phyloP scores from a whole-genome alignment of 2,797 vertebrate species.

The Alauda arvensis region DNA sequence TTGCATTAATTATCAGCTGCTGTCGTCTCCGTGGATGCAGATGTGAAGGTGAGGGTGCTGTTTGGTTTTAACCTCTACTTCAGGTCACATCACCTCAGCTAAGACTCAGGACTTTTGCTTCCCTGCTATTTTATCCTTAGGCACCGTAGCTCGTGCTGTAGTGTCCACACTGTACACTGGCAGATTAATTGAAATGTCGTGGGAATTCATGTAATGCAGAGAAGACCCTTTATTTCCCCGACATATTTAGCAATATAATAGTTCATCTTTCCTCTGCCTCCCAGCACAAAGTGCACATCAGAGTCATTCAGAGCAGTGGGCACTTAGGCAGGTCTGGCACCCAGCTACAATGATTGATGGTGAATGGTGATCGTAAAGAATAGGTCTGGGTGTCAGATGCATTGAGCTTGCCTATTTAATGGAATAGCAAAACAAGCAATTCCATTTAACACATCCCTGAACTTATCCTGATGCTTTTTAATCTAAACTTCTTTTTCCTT shows the following conservation, averaged over 20 bases:
- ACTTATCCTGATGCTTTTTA: conserved; percentile 26
- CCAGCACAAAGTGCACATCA: neutral
- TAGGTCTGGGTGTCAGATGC: conserved; percentile 10
- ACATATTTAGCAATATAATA: conserved; percentile 24
- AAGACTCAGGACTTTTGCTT: neutral
- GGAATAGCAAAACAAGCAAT: conserved; percentile 64
- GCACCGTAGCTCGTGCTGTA: neutral
- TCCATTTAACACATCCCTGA: conserved; percentile 48
- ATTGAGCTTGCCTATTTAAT: conserved; percentile 51
- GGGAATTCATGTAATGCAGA: neutral
- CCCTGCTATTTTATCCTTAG: neutral
- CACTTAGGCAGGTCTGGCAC: conserved; percentile 30
- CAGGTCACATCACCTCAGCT: neutral
- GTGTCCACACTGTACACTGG: neutral
- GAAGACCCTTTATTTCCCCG: neutral
- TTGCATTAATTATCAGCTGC: neutral
- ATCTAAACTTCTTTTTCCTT: conserved; percentile 29
- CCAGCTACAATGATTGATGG: conserved; percentile 45
- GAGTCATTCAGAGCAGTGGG: neutral
- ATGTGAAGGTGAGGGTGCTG: neutral
- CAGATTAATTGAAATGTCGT: conserved; percentile 26
- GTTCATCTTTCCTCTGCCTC: conserved; percentile 7
- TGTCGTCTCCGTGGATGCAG: neutral
- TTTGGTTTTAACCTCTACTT: neutral
- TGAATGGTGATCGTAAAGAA: conserved; percentile 35